phyloP scores from a whole-genome alignment of 2,113 vertebrate genomes.

The Melanotaenia duboulayi region DNA sequence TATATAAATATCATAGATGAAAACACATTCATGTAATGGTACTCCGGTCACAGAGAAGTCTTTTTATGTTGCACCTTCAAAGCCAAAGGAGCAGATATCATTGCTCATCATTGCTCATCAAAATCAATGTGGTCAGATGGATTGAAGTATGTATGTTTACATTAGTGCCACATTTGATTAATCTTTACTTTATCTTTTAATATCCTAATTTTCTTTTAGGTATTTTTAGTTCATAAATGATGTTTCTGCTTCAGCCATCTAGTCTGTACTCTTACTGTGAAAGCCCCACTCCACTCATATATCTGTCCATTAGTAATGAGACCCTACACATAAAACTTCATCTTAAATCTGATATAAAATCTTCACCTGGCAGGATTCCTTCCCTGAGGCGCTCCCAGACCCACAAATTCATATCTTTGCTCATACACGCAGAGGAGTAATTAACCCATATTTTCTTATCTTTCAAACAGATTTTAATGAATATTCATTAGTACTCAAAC shows the following conservation, averaged over 20 bases:
- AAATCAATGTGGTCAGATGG: too few species aligned
- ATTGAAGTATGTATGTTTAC: too few species aligned
- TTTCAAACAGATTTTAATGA: slow-evolving; percentile 42
- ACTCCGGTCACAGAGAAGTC: neutral
- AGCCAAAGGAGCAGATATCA: neutral
- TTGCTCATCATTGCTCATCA: too few species aligned
- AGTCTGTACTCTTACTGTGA: neutral
- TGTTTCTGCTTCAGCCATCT: neutral
- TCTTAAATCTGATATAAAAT: neutral
- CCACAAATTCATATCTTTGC: slow-evolving; percentile 5
- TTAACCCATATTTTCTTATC: slow-evolving; percentile 20
- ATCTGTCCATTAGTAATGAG: too few species aligned
- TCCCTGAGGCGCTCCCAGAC: neutral
- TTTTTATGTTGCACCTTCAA: neutral
- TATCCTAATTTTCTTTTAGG: too few species aligned
- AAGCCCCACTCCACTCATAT: neutral
- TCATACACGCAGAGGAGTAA: slow-evolving; percentile 4
- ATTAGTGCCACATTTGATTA: too few species aligned
- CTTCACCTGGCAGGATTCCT: neutral
- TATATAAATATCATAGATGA: neutral
- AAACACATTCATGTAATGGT: neutral
- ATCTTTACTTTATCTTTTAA: too few species aligned
- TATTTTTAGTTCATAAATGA: neutral
- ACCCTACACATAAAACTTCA: neutral
- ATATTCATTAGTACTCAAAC: slow-evolving; percentile 48